A percentile compares a stretch with the other conserved stretches of the same genome.
Conservation (phyloP, 2,797 vertebrate species). For the Spinibarbus caldwelli region DNA sequence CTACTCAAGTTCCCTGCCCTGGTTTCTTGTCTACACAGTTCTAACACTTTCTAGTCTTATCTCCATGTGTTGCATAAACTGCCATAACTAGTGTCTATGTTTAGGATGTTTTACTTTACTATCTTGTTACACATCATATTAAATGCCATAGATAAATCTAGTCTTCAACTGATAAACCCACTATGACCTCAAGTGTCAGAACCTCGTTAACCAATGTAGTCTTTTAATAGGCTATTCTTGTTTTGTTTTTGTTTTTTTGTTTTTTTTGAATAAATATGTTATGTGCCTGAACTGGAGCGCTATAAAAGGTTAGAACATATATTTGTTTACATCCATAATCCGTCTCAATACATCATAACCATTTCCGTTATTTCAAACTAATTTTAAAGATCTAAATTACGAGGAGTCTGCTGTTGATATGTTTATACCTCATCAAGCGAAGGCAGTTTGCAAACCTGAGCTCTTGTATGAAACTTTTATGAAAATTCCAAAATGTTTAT, state of each 20-base stretch:
- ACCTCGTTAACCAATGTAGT: not conserved
- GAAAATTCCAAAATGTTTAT: not conserved
- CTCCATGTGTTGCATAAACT: not conserved
- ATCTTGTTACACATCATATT: not conserved
- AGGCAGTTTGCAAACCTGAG: too few relatives aligned
- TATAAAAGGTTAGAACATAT: not conserved
- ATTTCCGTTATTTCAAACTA: not conserved
- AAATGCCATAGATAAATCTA: not conserved
- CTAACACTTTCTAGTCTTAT: not conserved
- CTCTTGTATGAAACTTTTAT: too few relatives aligned
- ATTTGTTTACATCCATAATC: too few relatives aligned
- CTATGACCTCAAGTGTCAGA: not conserved
- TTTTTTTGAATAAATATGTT: too few relatives aligned
- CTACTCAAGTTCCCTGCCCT: slow-evolving; percentile 22
- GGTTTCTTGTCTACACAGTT: not conserved
- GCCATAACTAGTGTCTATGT: not conserved
- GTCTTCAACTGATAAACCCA: not conserved
- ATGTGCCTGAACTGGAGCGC: not conserved
- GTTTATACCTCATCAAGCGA: too few relatives aligned
- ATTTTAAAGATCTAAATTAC: not conserved
- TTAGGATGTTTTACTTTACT: not conserved
- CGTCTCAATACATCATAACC: not conserved
- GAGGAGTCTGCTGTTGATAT: not conserved
- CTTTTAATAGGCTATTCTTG: not conserved
- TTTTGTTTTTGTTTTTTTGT: too few relatives aligned